A percentile compares a stretch with the other conserved stretches of the same genome.
Conservation (phyloP, 2,797 vertebrate genomes). For the Falco concolor region DNA sequence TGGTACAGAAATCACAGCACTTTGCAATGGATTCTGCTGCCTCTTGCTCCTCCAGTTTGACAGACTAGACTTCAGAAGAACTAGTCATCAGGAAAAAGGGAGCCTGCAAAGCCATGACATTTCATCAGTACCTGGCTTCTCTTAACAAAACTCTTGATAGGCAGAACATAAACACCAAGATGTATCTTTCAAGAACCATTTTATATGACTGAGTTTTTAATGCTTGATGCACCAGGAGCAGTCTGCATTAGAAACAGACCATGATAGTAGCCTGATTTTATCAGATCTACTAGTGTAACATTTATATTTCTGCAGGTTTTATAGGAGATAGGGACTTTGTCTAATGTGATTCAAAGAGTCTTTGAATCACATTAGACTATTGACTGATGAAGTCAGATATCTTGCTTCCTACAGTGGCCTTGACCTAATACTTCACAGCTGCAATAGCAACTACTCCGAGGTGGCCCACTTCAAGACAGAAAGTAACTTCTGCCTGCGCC, state of each 20-base stretch:
- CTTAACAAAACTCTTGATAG: neutral
- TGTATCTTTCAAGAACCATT: neutral
- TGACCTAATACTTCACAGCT: neutral
- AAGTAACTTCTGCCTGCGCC: neutral
- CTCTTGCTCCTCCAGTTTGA: neutral
- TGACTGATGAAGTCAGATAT: neutral
- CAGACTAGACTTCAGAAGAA: neutral
- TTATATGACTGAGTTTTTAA: neutral
- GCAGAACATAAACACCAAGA: neutral
- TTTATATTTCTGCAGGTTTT: neutral
- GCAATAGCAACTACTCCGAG: neutral
- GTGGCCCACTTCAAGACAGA: neutral
- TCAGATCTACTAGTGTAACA: neutral
- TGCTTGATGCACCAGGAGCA: neutral
- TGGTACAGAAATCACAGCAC: neutral
- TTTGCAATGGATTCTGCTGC: neutral
- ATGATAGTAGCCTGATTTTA: neutral
- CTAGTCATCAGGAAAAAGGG: neutral
- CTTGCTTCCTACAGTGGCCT: neutral
- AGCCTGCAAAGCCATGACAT: neutral
- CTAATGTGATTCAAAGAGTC: neutral
- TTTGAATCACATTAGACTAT: neutral
- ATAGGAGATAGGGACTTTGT: neutral
- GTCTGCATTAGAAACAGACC: neutral
- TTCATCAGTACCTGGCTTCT: neutral